Conservation (phyloP, 1,140 invertebrate species). For the Maniola jurtina region DNA sequence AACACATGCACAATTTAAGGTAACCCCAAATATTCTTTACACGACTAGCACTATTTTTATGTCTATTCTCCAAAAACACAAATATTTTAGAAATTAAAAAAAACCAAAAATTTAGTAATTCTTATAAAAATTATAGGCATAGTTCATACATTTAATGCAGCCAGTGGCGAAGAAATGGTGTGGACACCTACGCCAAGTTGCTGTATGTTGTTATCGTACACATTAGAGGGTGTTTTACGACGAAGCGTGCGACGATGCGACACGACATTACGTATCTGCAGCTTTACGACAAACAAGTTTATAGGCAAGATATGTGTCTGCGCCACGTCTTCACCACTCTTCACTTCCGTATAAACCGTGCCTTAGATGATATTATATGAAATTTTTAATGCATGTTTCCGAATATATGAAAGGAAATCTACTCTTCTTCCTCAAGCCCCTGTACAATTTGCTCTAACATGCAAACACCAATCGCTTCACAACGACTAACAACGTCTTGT, state of each 20-base stretch:
- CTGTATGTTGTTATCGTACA: too few species aligned
- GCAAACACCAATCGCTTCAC: constrained; percentile 80
- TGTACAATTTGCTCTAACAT: constrained; percentile 79
- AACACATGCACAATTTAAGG: constrained; percentile 88
- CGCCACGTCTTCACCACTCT: too few species aligned
- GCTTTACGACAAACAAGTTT: too few species aligned
- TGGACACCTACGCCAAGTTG: too few species aligned
- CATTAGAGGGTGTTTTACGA: too few species aligned
- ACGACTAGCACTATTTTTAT: background rate
- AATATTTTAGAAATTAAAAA: background rate
- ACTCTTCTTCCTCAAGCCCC: constrained; percentile 41
- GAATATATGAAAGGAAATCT: constrained; percentile 22
- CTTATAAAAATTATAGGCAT: too few species aligned
- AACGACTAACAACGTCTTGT: constrained; percentile 78
- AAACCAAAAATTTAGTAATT: too few species aligned
- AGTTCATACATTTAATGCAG: too few species aligned
- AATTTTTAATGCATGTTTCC: constrained; percentile 51
- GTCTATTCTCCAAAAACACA: background rate
- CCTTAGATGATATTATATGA: background rate
- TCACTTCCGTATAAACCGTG: background rate
- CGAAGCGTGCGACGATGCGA: too few species aligned
- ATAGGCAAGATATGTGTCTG: too few species aligned
- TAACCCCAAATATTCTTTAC: constrained; percentile 56
- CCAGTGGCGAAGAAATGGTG: too few species aligned
- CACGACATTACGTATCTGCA: too few species aligned